These are phyloP conservation scores for Sisor rabdophorus DNA, from an alignment of 2,113 vertebrate genomes.

Conservation along the genomic window DNA sequence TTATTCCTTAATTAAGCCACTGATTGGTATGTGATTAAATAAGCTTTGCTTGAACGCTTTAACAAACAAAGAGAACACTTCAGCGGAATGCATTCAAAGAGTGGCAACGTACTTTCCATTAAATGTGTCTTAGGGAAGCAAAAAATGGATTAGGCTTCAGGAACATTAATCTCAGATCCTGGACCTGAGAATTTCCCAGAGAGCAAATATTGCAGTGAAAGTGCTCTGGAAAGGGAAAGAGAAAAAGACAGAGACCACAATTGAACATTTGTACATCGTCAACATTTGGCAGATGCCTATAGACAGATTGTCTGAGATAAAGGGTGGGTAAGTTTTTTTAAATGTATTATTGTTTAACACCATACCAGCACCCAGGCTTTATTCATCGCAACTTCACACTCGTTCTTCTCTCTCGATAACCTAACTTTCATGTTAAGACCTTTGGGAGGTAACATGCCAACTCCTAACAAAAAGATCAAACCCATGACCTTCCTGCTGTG, in stretches of 20 bases:
- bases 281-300: too few relatives aligned
- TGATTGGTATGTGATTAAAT: constrained; percentile 34
- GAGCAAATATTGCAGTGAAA: constrained; percentile 13
- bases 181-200: constrained; percentile 6
- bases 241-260: background rate
- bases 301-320: too few relatives aligned
- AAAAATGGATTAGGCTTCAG: constrained; percentile 41
- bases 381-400: too few relatives aligned
- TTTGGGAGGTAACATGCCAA: too few relatives aligned
- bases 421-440: too few relatives aligned
- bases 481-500: too few relatives aligned
- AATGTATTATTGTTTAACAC: too few relatives aligned
- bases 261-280: too few relatives aligned
- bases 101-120: constrained; percentile 39
- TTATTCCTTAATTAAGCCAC: constrained; percentile 18
- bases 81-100: constrained; percentile 32
- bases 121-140: constrained; percentile 33
- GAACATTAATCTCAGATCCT: background rate
- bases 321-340: too few relatives aligned
- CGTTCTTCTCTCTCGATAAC: too few relatives aligned
- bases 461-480: too few relatives aligned
- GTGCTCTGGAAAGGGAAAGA: background rate
- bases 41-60: constrained; percentile 27
- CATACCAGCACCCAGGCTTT: too few relatives aligned
- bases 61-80: constrained; percentile 36